Base-by-base conservation (phyloP, 2,113 vertebrate species). In the Triplophysa siluroides region DNA sequence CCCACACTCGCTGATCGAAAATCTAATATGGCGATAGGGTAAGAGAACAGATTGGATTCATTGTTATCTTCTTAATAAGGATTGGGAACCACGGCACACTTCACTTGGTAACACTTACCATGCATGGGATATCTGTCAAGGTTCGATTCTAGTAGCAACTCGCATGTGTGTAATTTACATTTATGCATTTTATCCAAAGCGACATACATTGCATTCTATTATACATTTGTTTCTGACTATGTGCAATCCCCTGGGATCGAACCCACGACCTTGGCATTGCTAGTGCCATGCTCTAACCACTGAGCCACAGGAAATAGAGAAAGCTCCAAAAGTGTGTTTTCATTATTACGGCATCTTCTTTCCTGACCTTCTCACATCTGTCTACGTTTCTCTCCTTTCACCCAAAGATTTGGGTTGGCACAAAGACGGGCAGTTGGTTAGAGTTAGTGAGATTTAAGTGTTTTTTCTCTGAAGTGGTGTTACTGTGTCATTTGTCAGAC, bases 381-480 rank as follows among this genome's bases (percentile, higher is more conserved):
- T 71, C 45, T 43, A 50, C n/a, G 29, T n/a, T 29, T 43, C 8
- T 13, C 61, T 50, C 69, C 12, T 71, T 33, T n/a, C 38, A 47
- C 41, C n/a, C 60, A 24, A 11, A 70, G 29, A 68, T 60, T 61
- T 18, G 43, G 26, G 7, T 54, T 75, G 72, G 21, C 72, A 47
- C 21, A 23, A n/a, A 63, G 21, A 62, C 47, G 14, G 21, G 38
- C 56, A 47, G 38, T 23, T 26, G 33, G 60, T 74, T 61, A 61
- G 71, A 61, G 21, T 74, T 74, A 19, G 71, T 21, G 47, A 45
- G 61, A 73, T 78, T 47, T 24, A 54, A 80, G 61, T 60, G 45
- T 23, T 29, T 58, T 75, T 69, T 33, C 14, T 50, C 10, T 50
- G 52, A 14, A 81, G n/a, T 16, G 29, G 67, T 41, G 52, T 67